Conservation (phyloP, 2,113 vertebrate genomes). For the Candoia aspera region DNA sequence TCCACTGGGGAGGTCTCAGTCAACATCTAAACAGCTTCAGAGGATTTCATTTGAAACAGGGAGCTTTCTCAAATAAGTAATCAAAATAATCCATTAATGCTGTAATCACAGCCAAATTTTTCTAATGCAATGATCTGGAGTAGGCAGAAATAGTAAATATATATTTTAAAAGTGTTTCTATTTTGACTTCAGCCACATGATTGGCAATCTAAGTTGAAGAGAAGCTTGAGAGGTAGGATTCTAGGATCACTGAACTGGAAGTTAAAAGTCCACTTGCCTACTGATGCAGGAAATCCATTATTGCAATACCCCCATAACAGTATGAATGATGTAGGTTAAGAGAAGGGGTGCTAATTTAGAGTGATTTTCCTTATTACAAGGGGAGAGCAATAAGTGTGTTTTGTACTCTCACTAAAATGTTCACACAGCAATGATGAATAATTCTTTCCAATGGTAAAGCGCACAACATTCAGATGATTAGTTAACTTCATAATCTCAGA, state of each 20-base stretch:
- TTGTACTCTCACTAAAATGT: not conserved
- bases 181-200: conserved; percentile 12
- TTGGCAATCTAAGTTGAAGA: conserved; percentile 18
- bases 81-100: conserved; percentile 71
- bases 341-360: not conserved
- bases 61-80: conserved; percentile 71
- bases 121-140: conserved; percentile 54
- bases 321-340: not conserved
- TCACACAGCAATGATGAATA: not conserved
- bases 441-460: not conserved
- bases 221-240: not conserved
- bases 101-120: conserved; percentile 60
- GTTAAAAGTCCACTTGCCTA: not conserved
- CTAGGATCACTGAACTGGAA: not conserved
- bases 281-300: not conserved
- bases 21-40: conserved; percentile 69
- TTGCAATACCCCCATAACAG: not conserved
- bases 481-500: not conserved
- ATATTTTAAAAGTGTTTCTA: conserved; percentile 46
- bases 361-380: not conserved
- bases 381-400: not conserved
- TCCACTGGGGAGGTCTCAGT: conserved; percentile 66
- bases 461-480: not conserved
- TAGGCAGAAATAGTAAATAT: conserved; percentile 60
- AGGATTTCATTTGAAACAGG: conserved; percentile 65